phyloP scores from a whole-genome alignment of 2,888 invertebrate species.

The Limenitis arthemis region DNA sequence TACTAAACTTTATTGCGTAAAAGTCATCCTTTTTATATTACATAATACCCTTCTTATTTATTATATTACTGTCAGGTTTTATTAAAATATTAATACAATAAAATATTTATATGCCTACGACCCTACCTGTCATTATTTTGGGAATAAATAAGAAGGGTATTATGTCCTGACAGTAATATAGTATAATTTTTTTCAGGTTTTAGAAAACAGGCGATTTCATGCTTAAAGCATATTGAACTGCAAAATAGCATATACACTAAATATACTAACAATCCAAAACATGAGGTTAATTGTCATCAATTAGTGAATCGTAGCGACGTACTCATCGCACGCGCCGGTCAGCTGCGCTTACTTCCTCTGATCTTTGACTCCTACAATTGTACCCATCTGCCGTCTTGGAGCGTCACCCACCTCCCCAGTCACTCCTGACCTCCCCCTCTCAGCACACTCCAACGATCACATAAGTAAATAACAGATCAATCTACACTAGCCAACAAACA shows the following conservation, averaged over 20 bases:
- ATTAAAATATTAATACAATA: no score
- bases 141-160: no score
- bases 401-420: slow-evolving; percentile 34
- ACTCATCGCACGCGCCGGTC: slow-evolving; percentile 44
- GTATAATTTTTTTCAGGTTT: no score
- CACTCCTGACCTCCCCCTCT: slow-evolving; percentile 39
- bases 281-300: slow-evolving; percentile 24
- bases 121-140: no score
- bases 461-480: slow-evolving; percentile 27
- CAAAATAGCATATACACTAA: not conserved
- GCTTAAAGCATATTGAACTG: no score
- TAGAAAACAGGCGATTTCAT: no score
- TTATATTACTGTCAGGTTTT: no score
- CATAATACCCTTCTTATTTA: no score
- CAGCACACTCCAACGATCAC: slow-evolving; percentile 24
- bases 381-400: slow-evolving; percentile 59
- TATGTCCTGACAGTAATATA: no score
- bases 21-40: no score
- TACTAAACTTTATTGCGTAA: no score
- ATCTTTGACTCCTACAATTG: slow-evolving; percentile 68
- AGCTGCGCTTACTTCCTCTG: slow-evolving; percentile 62
- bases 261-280: slow-evolving; percentile 2
- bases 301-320: slow-evolving; percentile 34
- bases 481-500: slow-evolving; percentile 31
- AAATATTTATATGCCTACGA: no score